Evolutionary conservation across 1,140 invertebrate species (phyloP), one percentile per base, ranked within the genome.

Genomic region (Cydia amplana): DNA sequence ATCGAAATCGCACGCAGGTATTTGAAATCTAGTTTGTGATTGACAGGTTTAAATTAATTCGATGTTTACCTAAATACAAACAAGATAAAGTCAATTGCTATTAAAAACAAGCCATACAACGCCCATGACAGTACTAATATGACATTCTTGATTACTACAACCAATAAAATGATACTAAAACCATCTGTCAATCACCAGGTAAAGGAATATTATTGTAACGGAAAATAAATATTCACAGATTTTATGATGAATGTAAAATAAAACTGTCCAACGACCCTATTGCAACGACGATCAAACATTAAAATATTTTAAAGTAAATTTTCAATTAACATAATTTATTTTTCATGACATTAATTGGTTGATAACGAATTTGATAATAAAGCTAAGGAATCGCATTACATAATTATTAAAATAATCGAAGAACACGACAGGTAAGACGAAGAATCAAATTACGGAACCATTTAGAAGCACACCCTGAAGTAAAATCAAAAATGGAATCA

Each of bases 401-500:
- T 55, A 40, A 55, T 55, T 55, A 55, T 55, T 60, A 60, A 23
- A 60, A 60, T 60, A 23, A 60, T 60, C 55, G 16, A 60, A 20
- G 4, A 60, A n/a, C 18, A 60, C 16, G 32, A 32, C 3, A 10
- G 40, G 12, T 55, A 18, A 49, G 14, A 20, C 51, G 6, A 9
- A 55, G 5, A 55, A 60, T 23, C 18, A 20, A 60, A 23, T n/a
- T n/a, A 60, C 55, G 55, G 20, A 60, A 60, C 10, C 55, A 60
- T 60, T 60, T 60, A 60, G 7, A 60, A 23, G 49, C 49, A 55
- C 16, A 16, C 5, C n/a, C 51, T 55, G 10, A 60, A 60, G 55
- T 23, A 40, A 70, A 70, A 70, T 70, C 36, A 70, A 40, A 18
- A 36, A 67, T 67, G 12, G 65, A 70, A 67, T 36, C 65, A 70